Percentiles rank a stretch among this genome's conserved stretches.
phyloP scores from a whole-genome alignment of 1,140 invertebrate genomes.

The Orius laevigatus region DNA sequence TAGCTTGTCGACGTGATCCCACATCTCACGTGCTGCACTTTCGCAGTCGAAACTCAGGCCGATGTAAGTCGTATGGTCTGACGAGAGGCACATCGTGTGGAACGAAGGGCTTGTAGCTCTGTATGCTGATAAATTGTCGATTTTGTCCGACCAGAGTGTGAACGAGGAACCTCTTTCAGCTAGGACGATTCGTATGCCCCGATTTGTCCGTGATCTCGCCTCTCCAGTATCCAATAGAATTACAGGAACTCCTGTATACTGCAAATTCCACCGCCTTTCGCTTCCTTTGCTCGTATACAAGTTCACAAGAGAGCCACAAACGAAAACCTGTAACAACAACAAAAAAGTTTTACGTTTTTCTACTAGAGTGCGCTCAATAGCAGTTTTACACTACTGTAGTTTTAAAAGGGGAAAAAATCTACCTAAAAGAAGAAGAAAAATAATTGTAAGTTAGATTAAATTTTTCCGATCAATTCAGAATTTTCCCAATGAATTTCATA shows the following conservation, averaged over 20 bases:
- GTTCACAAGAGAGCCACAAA: constrained; percentile 63
- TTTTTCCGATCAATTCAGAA: no score
- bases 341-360: no score
- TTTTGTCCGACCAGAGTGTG: constrained; percentile 68
- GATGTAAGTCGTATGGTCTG: constrained; percentile 41
- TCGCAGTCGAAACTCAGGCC: constrained; percentile 49
- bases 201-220: constrained; percentile 47
- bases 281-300: constrained; percentile 41
- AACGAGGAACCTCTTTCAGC: constrained; percentile 74
- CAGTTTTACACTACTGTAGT: no score
- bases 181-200: constrained; percentile 56
- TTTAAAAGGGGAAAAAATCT: no score
- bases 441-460: no score
- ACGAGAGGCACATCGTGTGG: constrained; percentile 67
- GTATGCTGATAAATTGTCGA: constrained; percentile 52
- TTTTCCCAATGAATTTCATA: no score
- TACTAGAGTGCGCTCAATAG: no score
- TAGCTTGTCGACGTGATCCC: constrained; percentile 45
- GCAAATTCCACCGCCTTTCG: constrained; percentile 50
- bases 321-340: constrained; percentile 40
- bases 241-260: constrained; percentile 65
- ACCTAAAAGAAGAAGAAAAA: no score
- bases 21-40: constrained; percentile 54
- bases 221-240: constrained; percentile 61
- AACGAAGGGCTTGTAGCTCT: constrained; percentile 46